A percentile compares a stretch with the other conserved stretches of the same genome.
Conservation (phyloP, 2,113 vertebrate species). For the Protomyctophum bolini region DNA sequence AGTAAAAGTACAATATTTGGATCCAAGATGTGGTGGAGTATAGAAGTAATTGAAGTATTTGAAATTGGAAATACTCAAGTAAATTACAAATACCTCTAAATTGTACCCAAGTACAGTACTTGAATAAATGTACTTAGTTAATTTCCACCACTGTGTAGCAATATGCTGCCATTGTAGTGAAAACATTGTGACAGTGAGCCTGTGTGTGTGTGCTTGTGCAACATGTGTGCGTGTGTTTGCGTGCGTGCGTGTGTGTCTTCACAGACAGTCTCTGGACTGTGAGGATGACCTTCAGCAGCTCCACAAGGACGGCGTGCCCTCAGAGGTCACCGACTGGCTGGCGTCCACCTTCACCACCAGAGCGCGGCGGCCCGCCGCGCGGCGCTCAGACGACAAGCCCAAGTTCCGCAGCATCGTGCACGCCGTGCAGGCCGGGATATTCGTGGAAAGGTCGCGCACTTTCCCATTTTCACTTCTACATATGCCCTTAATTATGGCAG, state of each 20-base stretch:
- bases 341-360: conserved; percentile 92
- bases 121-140: too few species aligned
- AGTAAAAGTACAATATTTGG: too few species aligned
- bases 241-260: neutral
- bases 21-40: too few species aligned
- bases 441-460: conserved; percentile 87
- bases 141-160: too few species aligned
- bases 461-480: neutral
- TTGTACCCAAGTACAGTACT: too few species aligned
- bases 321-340: conserved; percentile 92
- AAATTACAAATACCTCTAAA: too few species aligned
- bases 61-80: too few species aligned
- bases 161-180: too few species aligned
- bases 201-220: neutral
- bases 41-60: too few species aligned
- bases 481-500: neutral
- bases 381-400: conserved; percentile 88
- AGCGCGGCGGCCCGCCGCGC: conserved; percentile 75
- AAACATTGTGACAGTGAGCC: neutral
- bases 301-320: conserved; percentile 87
- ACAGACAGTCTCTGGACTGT: conserved; percentile 86
- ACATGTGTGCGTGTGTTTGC: conserved; percentile 8
- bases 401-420: conserved; percentile 95
- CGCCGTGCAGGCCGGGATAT: conserved; percentile 93
- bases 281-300: conserved; percentile 92